Percentiles rank a stretch among this genome's conserved stretches.
phyloP scores from a whole-genome alignment of 2,797 vertebrate genomes.

The Octomys mimax region DNA sequence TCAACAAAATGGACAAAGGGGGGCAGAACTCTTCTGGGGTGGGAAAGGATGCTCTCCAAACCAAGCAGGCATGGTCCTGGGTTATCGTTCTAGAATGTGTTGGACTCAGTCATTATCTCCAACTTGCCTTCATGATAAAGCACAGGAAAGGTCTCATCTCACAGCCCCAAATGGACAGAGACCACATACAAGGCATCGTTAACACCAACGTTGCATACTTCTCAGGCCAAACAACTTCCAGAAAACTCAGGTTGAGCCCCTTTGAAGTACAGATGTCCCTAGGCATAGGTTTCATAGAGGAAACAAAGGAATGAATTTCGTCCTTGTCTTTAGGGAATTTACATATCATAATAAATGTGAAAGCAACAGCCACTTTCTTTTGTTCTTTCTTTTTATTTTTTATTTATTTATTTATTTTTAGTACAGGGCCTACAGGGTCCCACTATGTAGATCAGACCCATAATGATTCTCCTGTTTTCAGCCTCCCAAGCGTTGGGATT shows the following conservation, averaged over 20 bases:
- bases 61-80: background rate
- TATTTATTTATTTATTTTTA: no score
- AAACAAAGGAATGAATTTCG: slow-evolving; percentile 8
- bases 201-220: background rate
- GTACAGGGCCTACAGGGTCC: no score
- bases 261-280: background rate
- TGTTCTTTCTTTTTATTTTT: no score
- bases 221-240: slow-evolving; percentile 14
- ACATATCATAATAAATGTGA: background rate
- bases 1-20: slow-evolving; percentile 34
- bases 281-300: background rate
- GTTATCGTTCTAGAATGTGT: background rate
- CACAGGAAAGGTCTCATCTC: background rate
- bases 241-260: background rate
- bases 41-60: background rate
- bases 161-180: background rate
- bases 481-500: no score
- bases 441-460: no score
- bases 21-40: background rate
- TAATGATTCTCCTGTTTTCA: no score
- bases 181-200: background rate
- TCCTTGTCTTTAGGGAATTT: background rate
- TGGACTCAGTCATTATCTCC: background rate
- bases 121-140: background rate
- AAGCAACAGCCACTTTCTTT: slow-evolving; percentile 1